Evolutionary conservation across 1,140 invertebrate genomes (phyloP).

Genomic region (Micrasema minimum): DNA sequence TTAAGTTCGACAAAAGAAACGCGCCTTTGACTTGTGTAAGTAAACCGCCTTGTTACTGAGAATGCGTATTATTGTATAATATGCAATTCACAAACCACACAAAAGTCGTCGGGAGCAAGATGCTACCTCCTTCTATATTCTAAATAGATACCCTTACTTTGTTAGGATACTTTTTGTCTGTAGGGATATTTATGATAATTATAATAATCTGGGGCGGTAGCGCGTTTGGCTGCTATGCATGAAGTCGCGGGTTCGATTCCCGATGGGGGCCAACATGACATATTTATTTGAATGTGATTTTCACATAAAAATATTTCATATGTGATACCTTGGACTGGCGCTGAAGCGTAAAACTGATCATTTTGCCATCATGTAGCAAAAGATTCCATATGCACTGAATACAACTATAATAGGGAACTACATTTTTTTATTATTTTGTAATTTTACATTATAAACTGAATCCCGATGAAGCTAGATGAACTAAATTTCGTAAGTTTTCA

Average conservation of each 20-base stretch:
- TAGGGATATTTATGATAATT: not conserved
- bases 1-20: constrained; percentile 10
- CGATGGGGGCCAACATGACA: no score
- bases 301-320: no score
- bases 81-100: not conserved
- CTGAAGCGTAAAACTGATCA: not conserved
- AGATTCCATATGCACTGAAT: no score
- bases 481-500: not conserved
- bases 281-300: no score
- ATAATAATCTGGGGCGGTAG: not conserved
- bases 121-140: no score
- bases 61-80: not conserved
- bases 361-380: no score
- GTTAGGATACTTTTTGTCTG: not conserved
- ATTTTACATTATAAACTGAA: not conserved
- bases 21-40: constrained; percentile 23
- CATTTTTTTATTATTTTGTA: not conserved
- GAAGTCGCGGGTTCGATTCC: no score
- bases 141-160: no score
- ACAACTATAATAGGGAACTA: no score
- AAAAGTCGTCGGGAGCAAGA: not conserved
- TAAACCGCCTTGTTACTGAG: constrained; percentile 16
- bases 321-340: not conserved
- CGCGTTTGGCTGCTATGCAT: no score
- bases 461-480: not conserved